Base-by-base conservation (phyloP, 2,797 vertebrate genomes). In the Picus viridis region DNA sequence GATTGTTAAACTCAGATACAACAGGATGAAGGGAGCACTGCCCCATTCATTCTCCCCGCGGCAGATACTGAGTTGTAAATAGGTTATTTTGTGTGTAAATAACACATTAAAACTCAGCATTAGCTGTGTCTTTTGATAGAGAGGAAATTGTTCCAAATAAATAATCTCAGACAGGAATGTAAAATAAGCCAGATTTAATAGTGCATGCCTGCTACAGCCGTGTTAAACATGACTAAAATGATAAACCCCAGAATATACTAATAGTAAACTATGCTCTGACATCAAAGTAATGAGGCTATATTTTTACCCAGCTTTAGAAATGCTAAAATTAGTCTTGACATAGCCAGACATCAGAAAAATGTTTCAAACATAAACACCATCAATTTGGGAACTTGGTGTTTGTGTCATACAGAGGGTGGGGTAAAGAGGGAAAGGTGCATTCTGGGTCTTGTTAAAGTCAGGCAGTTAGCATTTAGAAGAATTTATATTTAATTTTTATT, bases 1-100 rank as follows among this genome's bases (percentile, higher is more conserved):
- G 99, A 99, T 99, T 99, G 99, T 99, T 99, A 99, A 98, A 98
- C 96, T 98, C 98, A 97, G 98, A 99, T 99, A 99, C 97, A 99
- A 98, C 98, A 98, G 98, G 98, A 97, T 97, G 98, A 98, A 97
- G 97, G 96, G 96, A 97, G 97, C 96, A 49, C 96, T 96, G 97
- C 97, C 97, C 98, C 98, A 98, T 99, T 98, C 98, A 98, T 99
- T 98, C 98, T 97, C 98, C 98, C 97, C 93, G 94, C 51, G 87
- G 98, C 96, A 83, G 97, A 97, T 96, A 97, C 95, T 84, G 97
- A 88, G 98, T 98, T 97, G 98, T 98, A 99, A 99, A 99, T 98
- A 98, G 98, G 98, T 98, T 98, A 98, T 98, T 98, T 98, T 98
- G 98, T 98, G 99, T 99, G 99, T 99, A 99, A 99, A 99, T 99